Conservation (phyloP, 2,888 invertebrate genomes). For the Perithous albicinctus region DNA sequence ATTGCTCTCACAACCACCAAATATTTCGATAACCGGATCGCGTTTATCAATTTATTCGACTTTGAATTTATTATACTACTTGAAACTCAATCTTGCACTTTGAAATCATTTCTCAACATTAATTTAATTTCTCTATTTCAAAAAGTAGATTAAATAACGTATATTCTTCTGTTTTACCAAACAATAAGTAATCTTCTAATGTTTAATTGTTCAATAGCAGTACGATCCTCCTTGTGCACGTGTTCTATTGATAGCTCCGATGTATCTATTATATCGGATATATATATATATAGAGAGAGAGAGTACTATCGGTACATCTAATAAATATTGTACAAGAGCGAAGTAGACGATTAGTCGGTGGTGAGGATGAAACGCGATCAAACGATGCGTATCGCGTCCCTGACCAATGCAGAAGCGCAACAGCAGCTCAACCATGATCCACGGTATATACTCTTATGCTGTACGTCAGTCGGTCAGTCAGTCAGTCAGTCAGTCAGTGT, state of each 20-base stretch:
- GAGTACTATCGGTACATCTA: not conserved
- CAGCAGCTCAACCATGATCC: not conserved
- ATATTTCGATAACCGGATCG: too few relatives aligned
- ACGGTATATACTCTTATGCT: not conserved
- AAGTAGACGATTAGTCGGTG: conserved; percentile 24
- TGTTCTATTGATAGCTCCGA: not conserved
- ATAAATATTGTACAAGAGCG: not conserved
- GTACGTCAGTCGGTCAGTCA: not conserved
- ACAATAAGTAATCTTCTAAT: not conserved
- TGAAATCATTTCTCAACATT: too few relatives aligned
- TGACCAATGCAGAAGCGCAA: conserved; percentile 13
- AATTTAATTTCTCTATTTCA: too few relatives aligned
- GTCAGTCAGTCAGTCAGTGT: not conserved
- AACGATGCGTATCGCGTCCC: conserved; percentile 43
- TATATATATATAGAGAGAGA: not conserved
- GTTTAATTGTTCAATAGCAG: not conserved
- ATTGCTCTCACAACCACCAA: not conserved
- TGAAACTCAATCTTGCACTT: too few relatives aligned
- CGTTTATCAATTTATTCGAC: too few relatives aligned
- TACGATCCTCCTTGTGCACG: not conserved
- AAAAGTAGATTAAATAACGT: not conserved
- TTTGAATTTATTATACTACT: too few relatives aligned
- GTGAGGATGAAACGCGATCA: conserved; percentile 58
- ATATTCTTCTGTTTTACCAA: not conserved
- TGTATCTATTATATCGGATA: not conserved